Evolutionary conservation across 1,140 invertebrate species (phyloP), one percentile per base, ranked within the genome.

Genomic region (Zaprionus inermis): DNA sequence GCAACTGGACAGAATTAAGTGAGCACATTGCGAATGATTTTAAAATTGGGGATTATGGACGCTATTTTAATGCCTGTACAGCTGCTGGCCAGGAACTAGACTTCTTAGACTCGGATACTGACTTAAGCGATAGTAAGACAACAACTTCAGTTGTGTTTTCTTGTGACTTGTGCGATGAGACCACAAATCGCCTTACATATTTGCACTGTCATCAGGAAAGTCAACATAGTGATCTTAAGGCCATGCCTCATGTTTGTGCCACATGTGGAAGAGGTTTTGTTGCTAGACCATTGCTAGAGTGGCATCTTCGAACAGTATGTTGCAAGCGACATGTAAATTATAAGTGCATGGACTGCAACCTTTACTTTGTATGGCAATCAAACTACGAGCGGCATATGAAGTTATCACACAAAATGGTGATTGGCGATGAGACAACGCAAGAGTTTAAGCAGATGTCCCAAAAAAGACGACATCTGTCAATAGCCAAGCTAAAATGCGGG

Each of bases 401-500:
- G 14, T 32, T 65, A 0, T 51, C 72, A 6, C 84, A 91, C 9
- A 61, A 20, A 32, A 41, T 41, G 46, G 68, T 14, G 5, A 1
- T 16, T 3, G 12, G 49, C 7, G 38, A 56, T 7, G 18, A 41
- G 49, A 16, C 14, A 1, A 18, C 55, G 2, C 0, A 41, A n/a
- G 30, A 60, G 6, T 36, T 16, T 11, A n/a, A 28, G 11, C 20
- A 34, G 32, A 4, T 41, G 12, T 9, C n/a, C 1, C 38, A 12
- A 2, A 3, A 56, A 11, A 54, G 34, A 38, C 71, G 46, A 0
- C 63, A 72, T 46, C 52, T 22, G 18, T 20, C 44, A 12, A 20
- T 63, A 0, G 52, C 56, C 11, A 92, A 80, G 52, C 91, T 93
- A 52, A 86, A 92, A 44, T 94, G 94, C 82, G 82, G 92, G 28